Base-by-base conservation (phyloP, 2,113 vertebrate genomes). In the Misgurnus mizolepis region DNA sequence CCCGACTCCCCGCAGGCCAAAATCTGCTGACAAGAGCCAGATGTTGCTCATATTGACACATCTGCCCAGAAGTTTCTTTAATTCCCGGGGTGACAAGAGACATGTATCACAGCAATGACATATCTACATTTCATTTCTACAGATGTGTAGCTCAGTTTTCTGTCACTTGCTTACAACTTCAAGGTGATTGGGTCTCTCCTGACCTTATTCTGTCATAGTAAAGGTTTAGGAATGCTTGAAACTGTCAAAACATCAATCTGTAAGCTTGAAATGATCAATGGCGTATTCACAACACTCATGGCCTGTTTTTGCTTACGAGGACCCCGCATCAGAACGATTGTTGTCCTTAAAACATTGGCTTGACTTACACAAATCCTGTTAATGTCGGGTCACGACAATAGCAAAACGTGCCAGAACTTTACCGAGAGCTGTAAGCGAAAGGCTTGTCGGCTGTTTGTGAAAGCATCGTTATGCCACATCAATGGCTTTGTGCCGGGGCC, bases 41-140 rank as follows among this genome's bases (percentile, higher is more conserved):
- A 81, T 89, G 91, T 87, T 90, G 39, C 76, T 69, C 45, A 68
- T 39, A 72, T 0, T 2, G 85, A 68, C 80, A 86, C 89, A 87
- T 73, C 88, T 87, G 90, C 6, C 73, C 61, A 5, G 6, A 80
- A 69, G 62, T 14, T 55, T 64, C 75, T 56, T 5, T 41, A 14
- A n/a, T 65, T 74, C 67, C 67, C 60, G 43, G 56, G 66, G 22
- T 41, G 45, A 8, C 4, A 53, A 14, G 50, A 53, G 12, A 12
- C 11, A 15, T 12, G 15, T 10, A 12, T 53, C 27, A 34, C 27
- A 39, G 27, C 22, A 47, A n/a, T 9, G 9, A 53, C 15, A 7
- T 22, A 17, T 60, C 60, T 55, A 7, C 3, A 56, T 67, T 11
- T 47, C 7, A 47, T 34, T 45, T 75, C 18, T 18, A 75, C 62